phyloP scores from a whole-genome alignment of 2,888 invertebrate genomes.

The Diplolepis rosae region DNA sequence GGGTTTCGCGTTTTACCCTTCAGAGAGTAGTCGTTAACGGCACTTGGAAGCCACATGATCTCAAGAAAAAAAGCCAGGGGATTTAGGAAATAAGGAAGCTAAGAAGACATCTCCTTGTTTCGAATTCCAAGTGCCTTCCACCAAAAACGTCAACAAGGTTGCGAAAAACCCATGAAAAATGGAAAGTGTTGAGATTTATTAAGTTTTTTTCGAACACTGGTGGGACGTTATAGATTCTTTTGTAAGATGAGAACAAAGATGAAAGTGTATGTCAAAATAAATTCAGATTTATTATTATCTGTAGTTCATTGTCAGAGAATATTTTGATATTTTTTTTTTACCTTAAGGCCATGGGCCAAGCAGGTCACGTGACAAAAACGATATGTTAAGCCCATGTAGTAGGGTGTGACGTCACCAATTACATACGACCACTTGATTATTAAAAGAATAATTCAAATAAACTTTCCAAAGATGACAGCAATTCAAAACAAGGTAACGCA shows the following conservation, averaged over 20 bases:
- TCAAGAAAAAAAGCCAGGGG: slow-evolving; percentile 5
- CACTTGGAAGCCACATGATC: not conserved
- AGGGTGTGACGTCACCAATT: too few relatives aligned
- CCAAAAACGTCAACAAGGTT: not conserved
- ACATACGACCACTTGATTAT: too few relatives aligned
- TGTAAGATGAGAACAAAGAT: not conserved
- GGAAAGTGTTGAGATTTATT: not conserved
- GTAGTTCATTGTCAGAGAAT: not conserved
- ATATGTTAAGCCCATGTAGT: too few relatives aligned
- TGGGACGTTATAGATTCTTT: not conserved
- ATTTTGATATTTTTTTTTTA: not conserved
- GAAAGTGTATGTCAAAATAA: not conserved
- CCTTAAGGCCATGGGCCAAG: not conserved
- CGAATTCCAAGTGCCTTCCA: not conserved
- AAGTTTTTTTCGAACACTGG: not conserved
- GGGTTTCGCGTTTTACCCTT: slow-evolving; percentile 5
- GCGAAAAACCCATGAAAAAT: not conserved
- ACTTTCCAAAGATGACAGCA: too few relatives aligned
- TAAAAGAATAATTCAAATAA: too few relatives aligned
- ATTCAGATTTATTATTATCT: not conserved
- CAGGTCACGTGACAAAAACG: too few relatives aligned
- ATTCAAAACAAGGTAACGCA: too few relatives aligned
- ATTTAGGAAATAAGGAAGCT: not conserved
- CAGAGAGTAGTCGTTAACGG: slow-evolving; percentile 6
- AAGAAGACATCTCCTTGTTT: slow-evolving; percentile 9